These are phyloP conservation scores for Struthidea cinerea DNA, from an alignment of 2,113 vertebrate species.

Conservation along the genomic window DNA sequence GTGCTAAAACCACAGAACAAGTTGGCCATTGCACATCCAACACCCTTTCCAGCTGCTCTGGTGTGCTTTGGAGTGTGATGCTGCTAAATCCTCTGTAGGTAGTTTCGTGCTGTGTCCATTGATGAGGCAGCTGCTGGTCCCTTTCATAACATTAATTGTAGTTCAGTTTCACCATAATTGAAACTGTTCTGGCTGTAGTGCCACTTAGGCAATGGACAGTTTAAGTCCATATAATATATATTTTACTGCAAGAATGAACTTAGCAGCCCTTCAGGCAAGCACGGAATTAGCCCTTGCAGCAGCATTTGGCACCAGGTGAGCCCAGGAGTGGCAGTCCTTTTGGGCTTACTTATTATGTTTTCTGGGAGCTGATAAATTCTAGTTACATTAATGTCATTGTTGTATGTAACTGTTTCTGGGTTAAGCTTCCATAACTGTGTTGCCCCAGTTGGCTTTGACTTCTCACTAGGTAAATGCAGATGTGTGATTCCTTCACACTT, in stretches of 20 bases:
- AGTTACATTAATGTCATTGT: not conserved
- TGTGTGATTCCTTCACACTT: rapidly evolving
- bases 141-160: constrained; percentile 20
- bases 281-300: not conserved
- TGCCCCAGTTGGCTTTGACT: not conserved
- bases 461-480: not conserved
- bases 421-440: not conserved
- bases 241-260: not conserved
- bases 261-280: not conserved
- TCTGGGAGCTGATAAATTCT: not conserved
- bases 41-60: not conserved
- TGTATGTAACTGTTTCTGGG: not conserved
- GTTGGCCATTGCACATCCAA: no score
- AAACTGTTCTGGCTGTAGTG: not conserved
- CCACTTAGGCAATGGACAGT: not conserved
- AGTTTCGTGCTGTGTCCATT: not conserved
- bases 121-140: not conserved
- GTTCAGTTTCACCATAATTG: not conserved
- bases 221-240: not conserved
- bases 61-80: not conserved
- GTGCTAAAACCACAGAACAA: not conserved
- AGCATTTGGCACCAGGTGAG: not conserved
- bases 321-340: not conserved
- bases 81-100: not conserved
- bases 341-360: not conserved